Evolutionary conservation across 2,888 invertebrate species (phyloP).

Genomic region (Leucoptera coffeella): DNA sequence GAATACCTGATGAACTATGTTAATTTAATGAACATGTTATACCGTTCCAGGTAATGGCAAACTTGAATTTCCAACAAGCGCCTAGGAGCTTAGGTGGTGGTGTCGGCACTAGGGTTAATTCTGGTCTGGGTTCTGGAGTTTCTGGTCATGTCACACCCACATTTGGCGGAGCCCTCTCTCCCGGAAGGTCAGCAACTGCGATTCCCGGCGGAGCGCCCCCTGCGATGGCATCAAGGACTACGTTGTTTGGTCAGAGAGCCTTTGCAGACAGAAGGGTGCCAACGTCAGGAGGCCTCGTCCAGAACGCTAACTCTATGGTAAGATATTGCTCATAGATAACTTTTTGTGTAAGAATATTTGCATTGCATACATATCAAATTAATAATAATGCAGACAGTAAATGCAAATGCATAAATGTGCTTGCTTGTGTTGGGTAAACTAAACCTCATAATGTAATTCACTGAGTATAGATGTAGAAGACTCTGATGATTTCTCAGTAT

Average conservation of each 20-base stretch:
- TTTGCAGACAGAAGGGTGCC: slow-evolving; percentile 72
- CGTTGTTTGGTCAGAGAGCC: slow-evolving; percentile 73
- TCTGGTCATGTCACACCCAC: slow-evolving; percentile 50
- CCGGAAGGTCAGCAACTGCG: slow-evolving; percentile 31
- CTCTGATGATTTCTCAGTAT: too few relatives aligned
- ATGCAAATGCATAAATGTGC: too few relatives aligned
- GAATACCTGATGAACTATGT: too few relatives aligned
- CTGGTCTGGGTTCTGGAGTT: slow-evolving; percentile 64
- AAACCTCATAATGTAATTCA: too few relatives aligned
- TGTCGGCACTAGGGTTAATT: slow-evolving; percentile 42
- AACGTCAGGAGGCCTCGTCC: slow-evolving; percentile 54
- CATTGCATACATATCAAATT: too few relatives aligned
- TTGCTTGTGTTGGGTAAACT: too few relatives aligned
- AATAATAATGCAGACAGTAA: too few relatives aligned
- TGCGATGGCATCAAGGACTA: slow-evolving; percentile 53
- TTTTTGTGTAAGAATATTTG: too few relatives aligned
- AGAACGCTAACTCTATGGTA: slow-evolving; percentile 49
- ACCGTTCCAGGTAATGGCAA: slow-evolving; percentile 84
- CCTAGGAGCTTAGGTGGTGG: slow-evolving; percentile 79
- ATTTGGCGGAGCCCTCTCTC: slow-evolving; percentile 41
- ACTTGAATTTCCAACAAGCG: slow-evolving; percentile 85
- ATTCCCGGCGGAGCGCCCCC: slow-evolving; percentile 44
- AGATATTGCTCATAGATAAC: too few relatives aligned
- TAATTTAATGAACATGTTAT: too few relatives aligned
- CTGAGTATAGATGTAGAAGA: too few relatives aligned